Evolutionary conservation across 2,797 vertebrate genomes (phyloP).

Genomic region (Pelobates cultripes): DNA sequence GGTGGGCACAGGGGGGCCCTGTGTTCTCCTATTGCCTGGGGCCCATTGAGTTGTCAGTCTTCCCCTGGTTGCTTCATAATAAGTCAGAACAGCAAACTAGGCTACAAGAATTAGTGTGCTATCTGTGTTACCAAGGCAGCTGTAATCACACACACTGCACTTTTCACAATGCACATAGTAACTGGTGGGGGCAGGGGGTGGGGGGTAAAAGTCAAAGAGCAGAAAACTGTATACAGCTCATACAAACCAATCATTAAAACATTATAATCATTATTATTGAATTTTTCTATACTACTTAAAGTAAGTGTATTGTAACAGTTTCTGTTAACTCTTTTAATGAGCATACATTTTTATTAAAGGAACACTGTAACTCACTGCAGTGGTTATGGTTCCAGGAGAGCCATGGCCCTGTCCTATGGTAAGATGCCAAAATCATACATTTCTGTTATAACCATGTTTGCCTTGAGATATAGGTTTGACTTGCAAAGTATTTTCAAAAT

Average conservation of each 20-base stretch:
- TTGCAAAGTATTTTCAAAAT: too few relatives aligned
- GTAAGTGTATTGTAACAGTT: background rate
- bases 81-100: background rate
- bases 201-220: slow-evolving; percentile 12
- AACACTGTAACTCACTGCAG: too few relatives aligned
- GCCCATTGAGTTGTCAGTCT: too few relatives aligned
- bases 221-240: background rate
- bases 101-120: slow-evolving; percentile 19
- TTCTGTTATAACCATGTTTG: too few relatives aligned
- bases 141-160: slow-evolving; percentile 25
- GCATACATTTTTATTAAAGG: too few relatives aligned
- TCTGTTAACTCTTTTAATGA: background rate
- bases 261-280: slow-evolving; percentile 6
- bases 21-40: too few relatives aligned
- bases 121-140: slow-evolving; percentile 33
- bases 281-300: background rate
- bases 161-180: slow-evolving; percentile 20
- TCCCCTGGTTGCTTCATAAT: too few relatives aligned
- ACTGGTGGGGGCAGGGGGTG: background rate
- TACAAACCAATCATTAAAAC: slow-evolving; percentile 6
- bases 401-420: too few relatives aligned
- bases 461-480: too few relatives aligned
- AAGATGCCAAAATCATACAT: too few relatives aligned
- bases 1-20: too few relatives aligned
- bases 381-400: too few relatives aligned